Base-by-base conservation (phyloP, 1,140 invertebrate genomes). In the Euglossa dilemma region DNA sequence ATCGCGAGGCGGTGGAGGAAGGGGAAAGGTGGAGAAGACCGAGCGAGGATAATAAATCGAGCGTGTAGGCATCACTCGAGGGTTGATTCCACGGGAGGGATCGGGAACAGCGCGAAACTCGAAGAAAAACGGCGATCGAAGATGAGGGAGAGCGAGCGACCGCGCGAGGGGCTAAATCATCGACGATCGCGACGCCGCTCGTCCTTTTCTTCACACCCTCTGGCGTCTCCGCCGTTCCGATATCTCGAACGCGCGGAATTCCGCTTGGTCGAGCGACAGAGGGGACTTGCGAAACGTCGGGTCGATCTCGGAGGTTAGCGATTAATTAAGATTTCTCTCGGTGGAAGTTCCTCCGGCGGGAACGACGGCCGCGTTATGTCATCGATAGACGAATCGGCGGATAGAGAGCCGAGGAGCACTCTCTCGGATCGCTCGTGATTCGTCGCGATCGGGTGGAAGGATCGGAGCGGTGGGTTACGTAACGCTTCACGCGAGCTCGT, bases 31-130 rank as follows among this genome's bases (percentile, higher is more conserved):
- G 66, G 52, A 63, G 79, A 83, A 64, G 74, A 56, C 72, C 36
- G 54, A 73, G 56, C 56, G 57, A n/a, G n/a, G 75, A 69, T 47
- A 75, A 91, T 92, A 92, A 93, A 93, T 93, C 91, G 90, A 83
- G 52, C 45, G 59, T 52, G 43, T 54, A 25, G 50, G 36, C 72
- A 67, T 81, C 63, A 90, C 87, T 89, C 85, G 83, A 74, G 83
- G 90, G 76, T 80, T 74, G 67, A 80, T 76, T 85, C 69, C 43
- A 36, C 45, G 63, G 47, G 67, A 67, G 52, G 70, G 66, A 63
- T 74, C 54, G 73, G n/a, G 28, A 67, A 43, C 59, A n/a, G n/a
- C 61, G 20, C 23, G 25, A 61, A 57, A 80, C 23, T 59, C 57
- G 43, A 66, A 54, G 45, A 47, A 61, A 80, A 66, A 64, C 36